phyloP scores from a whole-genome alignment of 2,888 invertebrate genomes.

The Rhynchonema sp. region DNA sequence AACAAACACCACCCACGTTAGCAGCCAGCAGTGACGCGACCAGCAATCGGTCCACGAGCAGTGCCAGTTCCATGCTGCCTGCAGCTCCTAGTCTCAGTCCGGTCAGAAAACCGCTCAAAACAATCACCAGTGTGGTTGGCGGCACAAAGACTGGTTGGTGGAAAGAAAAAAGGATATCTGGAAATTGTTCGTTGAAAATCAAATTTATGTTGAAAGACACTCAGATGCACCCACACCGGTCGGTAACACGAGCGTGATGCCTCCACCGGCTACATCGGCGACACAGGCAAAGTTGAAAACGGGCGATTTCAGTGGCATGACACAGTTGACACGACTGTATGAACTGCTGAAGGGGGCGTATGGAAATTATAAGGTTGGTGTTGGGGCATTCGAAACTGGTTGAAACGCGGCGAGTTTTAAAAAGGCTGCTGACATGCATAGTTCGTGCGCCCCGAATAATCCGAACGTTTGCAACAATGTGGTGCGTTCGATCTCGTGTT shows the following conservation, averaged over 20 bases:
- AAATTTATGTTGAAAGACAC: no score
- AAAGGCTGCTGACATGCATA: no score
- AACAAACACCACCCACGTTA: conserved; percentile 29
- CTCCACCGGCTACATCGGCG: background rate
- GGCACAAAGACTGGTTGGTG: background rate
- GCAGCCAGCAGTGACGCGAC: background rate
- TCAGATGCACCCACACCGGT: no score
- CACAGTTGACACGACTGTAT: conserved; percentile 65
- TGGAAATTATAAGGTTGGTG: conserved; percentile 59
- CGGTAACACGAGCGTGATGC: no score
- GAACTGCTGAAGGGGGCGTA: conserved; percentile 60
- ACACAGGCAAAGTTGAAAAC: conserved; percentile 5
- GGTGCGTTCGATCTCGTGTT: no score
- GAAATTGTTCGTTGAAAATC: no score
- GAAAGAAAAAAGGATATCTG: no score
- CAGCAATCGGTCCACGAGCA: background rate
- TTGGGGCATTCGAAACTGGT: no score
- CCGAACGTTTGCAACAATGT: no score
- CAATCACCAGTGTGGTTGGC: background rate
- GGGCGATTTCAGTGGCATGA: conserved; percentile 37
- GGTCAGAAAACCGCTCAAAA: background rate
- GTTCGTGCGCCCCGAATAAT: no score
- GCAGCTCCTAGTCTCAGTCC: background rate
- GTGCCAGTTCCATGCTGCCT: background rate
- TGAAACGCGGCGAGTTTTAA: no score